phyloP scores from a whole-genome alignment of 2,888 invertebrate genomes.

The Pyrrhosoma nymphula region DNA sequence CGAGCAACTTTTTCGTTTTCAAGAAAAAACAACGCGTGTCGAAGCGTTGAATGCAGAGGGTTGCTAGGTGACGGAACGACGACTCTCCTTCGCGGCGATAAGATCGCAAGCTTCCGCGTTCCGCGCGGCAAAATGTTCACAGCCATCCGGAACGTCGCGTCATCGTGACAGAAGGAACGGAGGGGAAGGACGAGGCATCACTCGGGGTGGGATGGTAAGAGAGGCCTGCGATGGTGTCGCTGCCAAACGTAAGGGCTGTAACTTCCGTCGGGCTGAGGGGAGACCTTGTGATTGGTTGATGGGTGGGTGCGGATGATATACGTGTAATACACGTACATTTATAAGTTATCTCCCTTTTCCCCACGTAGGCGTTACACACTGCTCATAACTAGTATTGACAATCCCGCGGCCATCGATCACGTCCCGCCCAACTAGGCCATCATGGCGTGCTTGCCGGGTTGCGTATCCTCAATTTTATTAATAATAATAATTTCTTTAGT shows the following conservation, averaged over 20 bases:
- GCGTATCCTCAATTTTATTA: no score
- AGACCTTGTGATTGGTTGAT: not conserved
- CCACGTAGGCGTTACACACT: no score
- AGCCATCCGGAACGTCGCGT: not conserved
- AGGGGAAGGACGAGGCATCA: not conserved
- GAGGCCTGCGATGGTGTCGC: not conserved
- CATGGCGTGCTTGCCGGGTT: no score
- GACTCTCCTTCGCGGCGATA: not conserved
- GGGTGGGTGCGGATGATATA: no score
- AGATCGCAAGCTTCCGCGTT: not conserved
- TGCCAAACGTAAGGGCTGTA: not conserved
- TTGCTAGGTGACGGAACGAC: not conserved
- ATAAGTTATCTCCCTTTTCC: no score
- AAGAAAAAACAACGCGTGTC: no score
- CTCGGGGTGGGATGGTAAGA: not conserved
- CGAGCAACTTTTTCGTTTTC: no score
- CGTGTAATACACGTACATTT: no score
- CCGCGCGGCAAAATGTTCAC: not conserved
- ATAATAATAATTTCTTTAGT: no score
- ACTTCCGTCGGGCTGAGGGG: not conserved
- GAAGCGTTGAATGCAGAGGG: not conserved
- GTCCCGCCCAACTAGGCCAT: no score
- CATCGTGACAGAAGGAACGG: not conserved
- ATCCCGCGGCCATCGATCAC: no score
- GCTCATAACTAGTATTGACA: no score